Base-by-base conservation (phyloP, 2,797 vertebrate genomes). In the Cercopithecus mitis region DNA sequence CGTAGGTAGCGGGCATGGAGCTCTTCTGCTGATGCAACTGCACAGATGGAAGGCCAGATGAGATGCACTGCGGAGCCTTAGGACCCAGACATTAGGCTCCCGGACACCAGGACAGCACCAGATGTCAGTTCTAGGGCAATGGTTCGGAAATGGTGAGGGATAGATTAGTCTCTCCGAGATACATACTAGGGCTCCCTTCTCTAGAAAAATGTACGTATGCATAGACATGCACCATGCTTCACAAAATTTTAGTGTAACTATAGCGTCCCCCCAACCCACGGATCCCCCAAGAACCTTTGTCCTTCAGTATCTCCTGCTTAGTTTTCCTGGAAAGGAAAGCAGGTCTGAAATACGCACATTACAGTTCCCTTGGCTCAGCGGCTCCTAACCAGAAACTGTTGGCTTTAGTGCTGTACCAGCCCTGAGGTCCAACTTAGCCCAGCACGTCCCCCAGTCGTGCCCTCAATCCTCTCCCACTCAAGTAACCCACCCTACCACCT, bases 1-100 rank as follows among this genome's bases (percentile, higher is more conserved):
- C 0, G 7, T 50, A n/a, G 0, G 25, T 11, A 19, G 45, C 47
- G 4, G 17, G 27, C n/a, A 7, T 19, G 14, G 39, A 9, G 22
- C 25, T 25, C 30, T 57, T 36, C 72, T 47, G 50, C 11, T 64
- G 17, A 7, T 4, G 7, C 2, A 17, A 67, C 9, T 2, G 33
- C 22, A 17, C 45, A 24, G 52, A 52, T 0, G 55, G n/a, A 25
- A 8, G 39, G 25, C 17, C 33, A 19, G 47, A 50, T 50, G 41
- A 80, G 14, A 52, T n/a, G 58, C 12, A 22, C 33, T 45, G 41
- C 25, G 9, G 39, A 33, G 67, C 50, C 41, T 72, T 10, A 5
- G 5, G n/a, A 43, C 24, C 20, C 22, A 33, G 36, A 52, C 1
- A 10, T 1, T 41, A 24, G 52, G 64, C 76, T 81, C 43, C 75